phyloP scores from a whole-genome alignment of 2,888 invertebrate species.

The Agrochola lota region DNA sequence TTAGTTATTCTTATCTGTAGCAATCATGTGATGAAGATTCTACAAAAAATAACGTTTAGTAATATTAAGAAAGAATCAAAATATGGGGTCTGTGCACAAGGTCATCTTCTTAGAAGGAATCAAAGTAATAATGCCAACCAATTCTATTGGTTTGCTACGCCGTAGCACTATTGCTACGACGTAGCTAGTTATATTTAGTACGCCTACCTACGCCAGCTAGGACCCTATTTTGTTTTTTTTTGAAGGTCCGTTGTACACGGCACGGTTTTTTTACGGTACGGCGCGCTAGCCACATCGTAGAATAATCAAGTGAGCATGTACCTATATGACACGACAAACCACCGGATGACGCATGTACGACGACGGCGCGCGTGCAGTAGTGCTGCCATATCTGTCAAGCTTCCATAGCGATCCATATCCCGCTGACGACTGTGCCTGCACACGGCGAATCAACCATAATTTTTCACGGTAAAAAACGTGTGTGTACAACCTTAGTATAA shows the following conservation, averaged over 20 bases:
- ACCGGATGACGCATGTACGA: neutral
- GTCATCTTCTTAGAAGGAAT: neutral
- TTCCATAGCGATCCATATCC: neutral
- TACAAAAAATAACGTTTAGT: neutral
- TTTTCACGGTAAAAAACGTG: neutral
- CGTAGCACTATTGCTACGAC: slow-evolving; percentile 1
- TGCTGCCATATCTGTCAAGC: neutral
- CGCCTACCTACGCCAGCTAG: neutral
- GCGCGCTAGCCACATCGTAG: neutral
- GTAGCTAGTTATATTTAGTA: neutral
- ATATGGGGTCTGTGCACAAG: neutral
- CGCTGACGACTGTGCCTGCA: neutral
- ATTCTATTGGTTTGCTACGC: neutral
- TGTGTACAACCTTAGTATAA: neutral
- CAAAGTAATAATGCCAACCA: neutral
- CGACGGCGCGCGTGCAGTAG: neutral
- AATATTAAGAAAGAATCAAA: neutral
- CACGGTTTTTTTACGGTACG: neutral
- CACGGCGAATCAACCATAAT: neutral
- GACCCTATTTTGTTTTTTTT: neutral
- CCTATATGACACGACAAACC: neutral
- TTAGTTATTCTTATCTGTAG: neutral
- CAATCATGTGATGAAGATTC: neutral
- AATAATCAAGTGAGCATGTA: neutral
- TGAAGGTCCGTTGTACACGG: neutral